A percentile compares a stretch with the other conserved stretches of the same genome.
Conservation (phyloP, 2,797 vertebrate genomes). For the Cyprinella venusta region DNA sequence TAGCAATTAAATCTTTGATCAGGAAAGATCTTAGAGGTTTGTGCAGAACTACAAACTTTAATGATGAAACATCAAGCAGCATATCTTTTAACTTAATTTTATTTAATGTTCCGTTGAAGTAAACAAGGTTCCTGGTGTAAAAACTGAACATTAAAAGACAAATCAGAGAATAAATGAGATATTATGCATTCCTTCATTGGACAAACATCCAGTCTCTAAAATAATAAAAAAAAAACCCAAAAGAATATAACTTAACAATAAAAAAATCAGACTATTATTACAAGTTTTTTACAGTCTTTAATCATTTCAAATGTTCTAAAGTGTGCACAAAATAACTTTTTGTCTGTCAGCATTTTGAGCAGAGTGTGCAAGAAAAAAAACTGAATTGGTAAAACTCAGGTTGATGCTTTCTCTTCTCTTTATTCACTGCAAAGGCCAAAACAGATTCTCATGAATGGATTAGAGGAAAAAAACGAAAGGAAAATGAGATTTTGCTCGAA, state of each 20-base stretch:
- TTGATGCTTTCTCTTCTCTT: slow-evolving; percentile 25
- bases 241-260: slow-evolving; percentile 83
- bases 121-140: slow-evolving; percentile 74
- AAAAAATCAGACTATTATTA: slow-evolving; percentile 71
- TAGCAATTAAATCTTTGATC: background rate
- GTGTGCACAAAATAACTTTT: slow-evolving; percentile 64
- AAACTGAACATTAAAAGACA: slow-evolving; percentile 70
- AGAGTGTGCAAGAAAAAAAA: slow-evolving; percentile 64
- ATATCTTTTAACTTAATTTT: slow-evolving; percentile 55
- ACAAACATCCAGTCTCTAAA: slow-evolving; percentile 85
- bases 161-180: slow-evolving; percentile 79
- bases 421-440: slow-evolving; percentile 28
- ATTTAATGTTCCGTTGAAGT: slow-evolving; percentile 80
- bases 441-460: slow-evolving; percentile 2
- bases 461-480: background rate
- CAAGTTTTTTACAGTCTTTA: slow-evolving; percentile 76
- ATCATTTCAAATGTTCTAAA: slow-evolving; percentile 81
- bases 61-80: slow-evolving; percentile 43
- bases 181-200: slow-evolving; percentile 84
- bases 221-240: slow-evolving; percentile 56
- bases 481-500: slow-evolving; percentile 5
- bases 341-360: slow-evolving; percentile 63
- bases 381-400: slow-evolving; percentile 42
- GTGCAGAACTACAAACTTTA: slow-evolving; percentile 24
- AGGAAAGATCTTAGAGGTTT: slow-evolving; percentile 8